A percentile compares a stretch with the other conserved stretches of the same genome.
These are phyloP conservation scores for Acrobasis repandana DNA, from an alignment of 2,888 invertebrate genomes.

Conservation along the genomic window DNA sequence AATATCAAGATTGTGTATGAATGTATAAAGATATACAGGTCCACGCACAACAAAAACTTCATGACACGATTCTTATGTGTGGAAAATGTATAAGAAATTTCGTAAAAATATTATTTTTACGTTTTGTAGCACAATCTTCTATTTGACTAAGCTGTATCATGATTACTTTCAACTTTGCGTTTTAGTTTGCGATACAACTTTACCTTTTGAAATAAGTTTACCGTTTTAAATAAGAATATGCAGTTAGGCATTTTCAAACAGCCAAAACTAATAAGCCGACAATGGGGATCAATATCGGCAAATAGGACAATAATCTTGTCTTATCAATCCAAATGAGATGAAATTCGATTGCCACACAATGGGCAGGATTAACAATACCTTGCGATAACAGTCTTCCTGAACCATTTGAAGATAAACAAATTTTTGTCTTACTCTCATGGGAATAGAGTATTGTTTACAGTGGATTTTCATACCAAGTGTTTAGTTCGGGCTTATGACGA, in stretches of 20 bases:
- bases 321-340: conserved; percentile 22
- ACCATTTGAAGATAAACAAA: conserved; percentile 24
- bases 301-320: conserved; percentile 16
- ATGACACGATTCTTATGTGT: no score
- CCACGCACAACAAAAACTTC: no score
- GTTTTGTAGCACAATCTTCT: no score
- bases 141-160: no score
- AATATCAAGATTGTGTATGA: no score
- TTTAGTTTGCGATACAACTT: no score
- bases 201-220: no score
- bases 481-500: conserved; percentile 52
- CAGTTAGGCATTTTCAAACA: not conserved
- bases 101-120: no score
- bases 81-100: no score
- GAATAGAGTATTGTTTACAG: conserved; percentile 33
- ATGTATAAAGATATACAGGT: no score
- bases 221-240: no score
- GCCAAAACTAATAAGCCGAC: not conserved
- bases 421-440: conserved; percentile 24
- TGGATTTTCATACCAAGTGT: conserved; percentile 35
- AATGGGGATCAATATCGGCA: conserved; percentile 1
- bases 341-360: conserved; percentile 45
- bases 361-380: conserved; percentile 51
- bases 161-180: no score
- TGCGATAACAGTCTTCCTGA: conserved; percentile 46